A percentile compares a stretch with the other conserved stretches of the same genome.
These are phyloP conservation scores for Leucopternis melanops DNA, from an alignment of 2,113 vertebrate species.

Conservation along the genomic window DNA sequence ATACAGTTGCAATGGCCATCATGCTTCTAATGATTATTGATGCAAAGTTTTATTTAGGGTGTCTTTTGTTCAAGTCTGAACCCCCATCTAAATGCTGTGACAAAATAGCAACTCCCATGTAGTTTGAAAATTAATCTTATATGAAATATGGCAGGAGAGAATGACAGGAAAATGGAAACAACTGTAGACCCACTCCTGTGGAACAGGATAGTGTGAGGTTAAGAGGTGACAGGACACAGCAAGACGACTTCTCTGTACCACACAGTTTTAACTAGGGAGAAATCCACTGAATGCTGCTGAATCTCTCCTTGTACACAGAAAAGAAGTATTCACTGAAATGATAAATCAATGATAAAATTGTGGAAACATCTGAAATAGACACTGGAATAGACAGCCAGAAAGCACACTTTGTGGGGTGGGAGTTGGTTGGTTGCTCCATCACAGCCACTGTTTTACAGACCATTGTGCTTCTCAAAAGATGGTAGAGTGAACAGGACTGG, in stretches of 20 bases:
- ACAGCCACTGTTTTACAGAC: rapidly evolving
- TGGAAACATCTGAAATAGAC: neutral
- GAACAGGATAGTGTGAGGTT: neutral
- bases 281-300: neutral
- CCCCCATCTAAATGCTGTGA: neutral
- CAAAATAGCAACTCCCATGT: neutral
- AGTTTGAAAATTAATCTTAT: neutral
- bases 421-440: neutral
- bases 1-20: rapidly evolving
- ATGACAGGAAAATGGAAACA: neutral
- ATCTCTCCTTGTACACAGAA: neutral
- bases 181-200: neutral
- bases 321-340: neutral
- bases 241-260: neutral
- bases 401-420: neutral
- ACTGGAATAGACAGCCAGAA: neutral
- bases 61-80: neutral
- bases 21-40: neutral
- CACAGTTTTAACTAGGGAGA: neutral
- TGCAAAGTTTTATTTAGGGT: neutral
- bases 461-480: neutral
- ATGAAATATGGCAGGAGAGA: neutral
- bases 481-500: neutral
- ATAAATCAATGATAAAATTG: neutral
- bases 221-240: neutral